Evolutionary conservation across 2,797 vertebrate genomes (phyloP).

Genomic region (Masticophis lateralis): DNA sequence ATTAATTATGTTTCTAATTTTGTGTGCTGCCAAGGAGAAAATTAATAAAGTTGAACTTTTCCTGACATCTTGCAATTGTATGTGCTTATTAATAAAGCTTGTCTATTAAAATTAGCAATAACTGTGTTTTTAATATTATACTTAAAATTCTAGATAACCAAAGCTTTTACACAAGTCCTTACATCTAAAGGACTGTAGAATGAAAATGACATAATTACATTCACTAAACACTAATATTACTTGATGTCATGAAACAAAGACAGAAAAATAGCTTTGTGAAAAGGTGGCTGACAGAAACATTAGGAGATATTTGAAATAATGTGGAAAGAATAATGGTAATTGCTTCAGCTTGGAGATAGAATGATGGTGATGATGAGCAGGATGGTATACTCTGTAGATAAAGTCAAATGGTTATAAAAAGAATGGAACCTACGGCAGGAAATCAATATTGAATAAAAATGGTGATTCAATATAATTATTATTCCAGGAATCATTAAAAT

Average conservation of each 20-base stretch:
- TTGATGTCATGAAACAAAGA: neutral
- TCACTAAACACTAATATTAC: slow-evolving; percentile 2
- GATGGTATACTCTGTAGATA: neutral
- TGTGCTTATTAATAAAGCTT: slow-evolving; percentile 35
- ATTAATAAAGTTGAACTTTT: slow-evolving; percentile 44
- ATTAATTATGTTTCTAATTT: slow-evolving; percentile 37
- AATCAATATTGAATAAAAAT: neutral
- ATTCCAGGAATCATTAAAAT: neutral
- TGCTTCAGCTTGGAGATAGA: neutral
- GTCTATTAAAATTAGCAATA: slow-evolving; percentile 25
- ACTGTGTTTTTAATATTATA: slow-evolving; percentile 28
- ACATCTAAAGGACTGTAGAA: neutral
- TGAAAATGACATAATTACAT: neutral
- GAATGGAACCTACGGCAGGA: neutral
- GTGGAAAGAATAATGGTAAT: neutral
- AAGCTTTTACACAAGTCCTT: neutral
- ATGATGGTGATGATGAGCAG: neutral
- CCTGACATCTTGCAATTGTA: slow-evolving; percentile 25
- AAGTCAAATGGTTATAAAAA: neutral
- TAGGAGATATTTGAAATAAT: neutral
- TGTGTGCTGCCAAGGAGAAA: slow-evolving; percentile 37
- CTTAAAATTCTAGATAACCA: slow-evolving; percentile 31
- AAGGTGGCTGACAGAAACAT: neutral
- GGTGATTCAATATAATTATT: neutral
- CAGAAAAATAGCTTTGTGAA: neutral